These are phyloP conservation scores for Eucera pruinosa DNA, from an alignment of 2,888 invertebrate genomes.

Conservation along the genomic window DNA sequence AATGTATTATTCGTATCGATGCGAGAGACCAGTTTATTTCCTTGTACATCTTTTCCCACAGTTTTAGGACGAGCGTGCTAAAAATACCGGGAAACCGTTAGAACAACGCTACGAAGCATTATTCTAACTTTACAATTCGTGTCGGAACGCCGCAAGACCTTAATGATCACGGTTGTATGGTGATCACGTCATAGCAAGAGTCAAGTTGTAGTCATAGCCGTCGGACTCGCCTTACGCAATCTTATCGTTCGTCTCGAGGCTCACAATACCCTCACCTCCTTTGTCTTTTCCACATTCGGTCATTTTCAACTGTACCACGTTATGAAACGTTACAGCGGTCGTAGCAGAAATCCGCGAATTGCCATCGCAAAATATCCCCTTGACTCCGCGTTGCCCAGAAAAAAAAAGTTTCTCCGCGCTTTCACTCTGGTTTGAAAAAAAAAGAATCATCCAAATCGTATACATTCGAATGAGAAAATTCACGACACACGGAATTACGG, in stretches of 20 bases:
- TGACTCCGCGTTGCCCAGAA: neutral
- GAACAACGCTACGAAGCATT: conserved; percentile 46
- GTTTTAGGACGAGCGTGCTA: conserved; percentile 46
- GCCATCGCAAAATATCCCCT: neutral
- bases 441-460: neutral
- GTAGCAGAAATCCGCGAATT: conserved; percentile 4
- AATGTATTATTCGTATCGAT: neutral
- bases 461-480: neutral
- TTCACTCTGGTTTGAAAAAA: neutral
- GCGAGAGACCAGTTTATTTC: neutral
- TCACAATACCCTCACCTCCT: conserved; percentile 38
- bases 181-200: conserved; percentile 63
- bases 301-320: conserved; percentile 20
- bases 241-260: conserved; percentile 56
- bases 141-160: conserved; percentile 71
- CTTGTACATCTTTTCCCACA: conserved; percentile 32
- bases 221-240: conserved; percentile 58
- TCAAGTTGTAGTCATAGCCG: conserved; percentile 52
- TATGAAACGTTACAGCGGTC: conserved; percentile 15
- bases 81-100: conserved; percentile 58
- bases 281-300: conserved; percentile 45
- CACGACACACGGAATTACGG: neutral
- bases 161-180: conserved; percentile 73
- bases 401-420: neutral
- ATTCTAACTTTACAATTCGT: conserved; percentile 55